A percentile compares a stretch with the other conserved stretches of the same genome.
phyloP scores from a whole-genome alignment of 1,140 invertebrate species.

The Pachypeltis micranthus region DNA sequence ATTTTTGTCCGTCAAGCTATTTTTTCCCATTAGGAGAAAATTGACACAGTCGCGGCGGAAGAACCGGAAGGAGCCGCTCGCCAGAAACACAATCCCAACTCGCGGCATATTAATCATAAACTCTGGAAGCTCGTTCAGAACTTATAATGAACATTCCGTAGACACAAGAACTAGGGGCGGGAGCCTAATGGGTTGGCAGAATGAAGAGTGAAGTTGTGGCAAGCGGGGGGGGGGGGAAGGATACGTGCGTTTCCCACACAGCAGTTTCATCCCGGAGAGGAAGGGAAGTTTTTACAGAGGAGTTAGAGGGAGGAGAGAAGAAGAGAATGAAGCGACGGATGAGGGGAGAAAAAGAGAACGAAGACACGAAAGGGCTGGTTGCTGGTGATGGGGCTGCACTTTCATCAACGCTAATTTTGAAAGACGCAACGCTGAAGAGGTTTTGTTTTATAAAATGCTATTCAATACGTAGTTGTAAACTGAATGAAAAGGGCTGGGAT shows the following conservation, averaged over 20 bases:
- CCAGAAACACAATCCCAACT: neutral
- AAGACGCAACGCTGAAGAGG: no score
- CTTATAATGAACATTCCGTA: slow-evolving; percentile 8
- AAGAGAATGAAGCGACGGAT: neutral
- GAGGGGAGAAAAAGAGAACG: neutral
- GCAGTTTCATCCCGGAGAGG: neutral
- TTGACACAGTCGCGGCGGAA: neutral
- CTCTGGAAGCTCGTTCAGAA: slow-evolving; percentile 6
- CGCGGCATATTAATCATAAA: slow-evolving; percentile 1
- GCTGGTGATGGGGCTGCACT: neutral
- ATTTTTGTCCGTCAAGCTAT: neutral
- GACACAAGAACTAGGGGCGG: slow-evolving; percentile 1
- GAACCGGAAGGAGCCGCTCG: neutral
- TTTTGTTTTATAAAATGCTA: no score
- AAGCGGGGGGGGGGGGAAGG: neutral
- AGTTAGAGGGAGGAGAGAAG: neutral
- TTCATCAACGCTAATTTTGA: neutral
- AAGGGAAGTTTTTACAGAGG: neutral
- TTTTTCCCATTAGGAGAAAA: neutral
- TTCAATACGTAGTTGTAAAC: no score
- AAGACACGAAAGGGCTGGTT: neutral
- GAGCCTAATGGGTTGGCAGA: slow-evolving; percentile 6
- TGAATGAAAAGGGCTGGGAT: no score
- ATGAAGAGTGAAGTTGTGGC: slow-evolving; percentile 5
- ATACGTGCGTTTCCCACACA: neutral